These are phyloP conservation scores for Taenaris catops DNA, from an alignment of 2,888 invertebrate species.

Conservation along the genomic window DNA sequence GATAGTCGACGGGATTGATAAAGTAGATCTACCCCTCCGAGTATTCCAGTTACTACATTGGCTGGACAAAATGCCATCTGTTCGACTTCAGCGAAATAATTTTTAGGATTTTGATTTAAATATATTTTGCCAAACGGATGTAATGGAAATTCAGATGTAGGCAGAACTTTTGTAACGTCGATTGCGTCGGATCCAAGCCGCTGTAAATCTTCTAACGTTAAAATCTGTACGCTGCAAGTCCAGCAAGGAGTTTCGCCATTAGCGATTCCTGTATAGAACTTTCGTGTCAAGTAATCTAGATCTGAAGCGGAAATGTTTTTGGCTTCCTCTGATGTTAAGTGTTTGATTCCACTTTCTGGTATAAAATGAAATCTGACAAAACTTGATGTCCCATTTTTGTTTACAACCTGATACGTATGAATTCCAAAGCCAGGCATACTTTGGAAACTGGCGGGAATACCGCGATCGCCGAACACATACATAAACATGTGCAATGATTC, in stretches of 20 bases:
- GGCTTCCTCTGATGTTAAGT: not conserved
- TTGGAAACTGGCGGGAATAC: not conserved
- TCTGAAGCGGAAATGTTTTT: not conserved
- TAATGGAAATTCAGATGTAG: not conserved
- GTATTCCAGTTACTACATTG: slow-evolving; percentile 2
- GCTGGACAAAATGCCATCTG: slow-evolving; percentile 1
- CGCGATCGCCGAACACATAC: not conserved
- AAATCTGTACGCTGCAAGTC: not conserved
- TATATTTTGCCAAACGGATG: not conserved
- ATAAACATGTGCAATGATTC: not conserved
- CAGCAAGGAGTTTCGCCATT: not conserved
- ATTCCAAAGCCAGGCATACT: not conserved
- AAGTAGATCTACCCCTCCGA: not conserved
- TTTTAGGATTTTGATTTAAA: not conserved
- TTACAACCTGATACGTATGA: not conserved
- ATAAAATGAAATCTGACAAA: not conserved
- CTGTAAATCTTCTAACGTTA: not conserved
- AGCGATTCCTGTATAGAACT: not conserved
- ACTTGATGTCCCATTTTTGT: not conserved
- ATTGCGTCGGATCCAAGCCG: not conserved
- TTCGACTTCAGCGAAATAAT: slow-evolving; percentile 2
- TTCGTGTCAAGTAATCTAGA: not conserved
- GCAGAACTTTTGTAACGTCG: not conserved
- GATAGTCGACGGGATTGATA: not conserved
- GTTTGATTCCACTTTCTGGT: not conserved